Evolutionary conservation across 2,113 vertebrate genomes (phyloP).

Genomic region (Syngnathus typhle): DNA sequence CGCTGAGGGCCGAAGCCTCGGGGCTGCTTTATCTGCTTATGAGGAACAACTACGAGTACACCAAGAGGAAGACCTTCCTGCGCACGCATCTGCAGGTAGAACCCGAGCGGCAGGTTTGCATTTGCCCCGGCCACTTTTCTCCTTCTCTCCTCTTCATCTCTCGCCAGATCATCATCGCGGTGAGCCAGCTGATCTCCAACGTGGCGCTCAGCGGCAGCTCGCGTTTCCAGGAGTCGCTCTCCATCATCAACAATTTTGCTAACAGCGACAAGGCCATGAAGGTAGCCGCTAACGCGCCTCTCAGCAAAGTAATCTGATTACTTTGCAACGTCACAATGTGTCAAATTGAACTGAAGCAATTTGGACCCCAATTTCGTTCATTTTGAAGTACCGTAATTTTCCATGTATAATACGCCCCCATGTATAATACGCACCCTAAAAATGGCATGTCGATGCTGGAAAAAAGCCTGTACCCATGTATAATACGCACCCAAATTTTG

Average conservation of each 20-base stretch:
- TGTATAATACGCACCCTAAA: too few species aligned
- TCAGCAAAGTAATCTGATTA: too few species aligned
- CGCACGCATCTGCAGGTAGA: constrained; percentile 92
- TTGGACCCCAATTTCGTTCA: too few species aligned
- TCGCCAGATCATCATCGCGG: constrained; percentile 92
- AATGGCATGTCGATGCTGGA: too few species aligned
- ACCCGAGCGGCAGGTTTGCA: background rate
- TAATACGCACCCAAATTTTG: too few species aligned
- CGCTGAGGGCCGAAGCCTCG: constrained; percentile 83
- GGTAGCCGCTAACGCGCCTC: constrained; percentile 61
- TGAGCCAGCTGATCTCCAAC: constrained; percentile 93
- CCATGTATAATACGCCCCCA: too few species aligned
- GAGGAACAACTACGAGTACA: constrained; percentile 96
- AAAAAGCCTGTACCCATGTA: too few species aligned
- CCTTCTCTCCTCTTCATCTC: background rate
- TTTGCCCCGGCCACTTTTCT: background rate
- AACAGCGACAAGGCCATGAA: constrained; percentile 97
- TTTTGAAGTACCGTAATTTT: too few species aligned
- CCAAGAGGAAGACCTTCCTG: constrained; percentile 88
- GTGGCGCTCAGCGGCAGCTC: constrained; percentile 90
- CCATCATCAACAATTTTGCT: constrained; percentile 98
- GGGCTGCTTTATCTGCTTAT: constrained; percentile 95
- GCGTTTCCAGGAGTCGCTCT: constrained; percentile 94
- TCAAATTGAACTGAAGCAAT: too few species aligned
- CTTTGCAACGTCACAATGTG: too few species aligned